phyloP scores from a whole-genome alignment of 2,113 vertebrate species.

The Channa argus region DNA sequence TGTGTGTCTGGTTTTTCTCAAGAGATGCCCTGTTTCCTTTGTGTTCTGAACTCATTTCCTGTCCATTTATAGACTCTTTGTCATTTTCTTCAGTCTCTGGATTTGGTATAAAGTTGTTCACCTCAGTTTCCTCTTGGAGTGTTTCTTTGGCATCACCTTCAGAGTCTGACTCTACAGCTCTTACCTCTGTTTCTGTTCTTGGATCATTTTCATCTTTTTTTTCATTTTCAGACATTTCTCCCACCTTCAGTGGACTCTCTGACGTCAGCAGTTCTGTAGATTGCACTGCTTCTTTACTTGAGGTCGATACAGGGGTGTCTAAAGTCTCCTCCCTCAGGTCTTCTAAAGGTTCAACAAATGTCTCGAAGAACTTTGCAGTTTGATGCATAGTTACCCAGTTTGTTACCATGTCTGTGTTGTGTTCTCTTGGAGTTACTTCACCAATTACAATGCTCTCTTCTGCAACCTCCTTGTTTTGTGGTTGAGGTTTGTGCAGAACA shows the following conservation, averaged over 20 bases:
- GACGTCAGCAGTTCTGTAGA: constrained; percentile 10
- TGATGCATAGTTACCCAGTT: constrained; percentile 82
- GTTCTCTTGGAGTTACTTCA: constrained; percentile 38
- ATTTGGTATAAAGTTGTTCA: background rate
- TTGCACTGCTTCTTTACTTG: background rate
- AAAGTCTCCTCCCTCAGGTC: constrained; percentile 56
- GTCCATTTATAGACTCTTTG: constrained; percentile 6
- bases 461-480: background rate
- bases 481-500: constrained; percentile 65
- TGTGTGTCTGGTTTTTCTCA: constrained; percentile 18
- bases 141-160: constrained; percentile 25
- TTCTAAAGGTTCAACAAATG: constrained; percentile 79
- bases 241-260: constrained; percentile 17
- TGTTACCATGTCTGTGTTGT: constrained; percentile 74
- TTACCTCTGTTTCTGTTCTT: constrained; percentile 9
- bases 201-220: background rate
- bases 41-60: constrained; percentile 8
- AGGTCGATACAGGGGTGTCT: background rate
- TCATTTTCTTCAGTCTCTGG: constrained; percentile 22
- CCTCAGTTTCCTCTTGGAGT: constrained; percentile 11
- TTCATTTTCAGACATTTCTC: background rate
- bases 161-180: constrained; percentile 33
- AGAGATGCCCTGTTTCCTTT: constrained; percentile 10
- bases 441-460: background rate
- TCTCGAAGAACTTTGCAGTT: constrained; percentile 78